Base-by-base conservation (phyloP, 2,888 invertebrate species). In the Allacma fusca region DNA sequence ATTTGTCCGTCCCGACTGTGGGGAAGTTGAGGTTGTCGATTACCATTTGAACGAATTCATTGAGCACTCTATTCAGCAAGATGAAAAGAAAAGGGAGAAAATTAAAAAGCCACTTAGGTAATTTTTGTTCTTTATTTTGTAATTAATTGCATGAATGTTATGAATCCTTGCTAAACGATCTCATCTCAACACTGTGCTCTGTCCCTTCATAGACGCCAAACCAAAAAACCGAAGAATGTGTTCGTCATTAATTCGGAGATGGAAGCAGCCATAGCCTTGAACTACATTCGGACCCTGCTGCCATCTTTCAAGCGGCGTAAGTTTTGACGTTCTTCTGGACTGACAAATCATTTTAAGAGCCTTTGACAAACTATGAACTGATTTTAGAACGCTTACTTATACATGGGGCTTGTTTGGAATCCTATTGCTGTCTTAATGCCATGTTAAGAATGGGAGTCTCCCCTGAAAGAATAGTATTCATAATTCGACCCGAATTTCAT, bases 351-450 rank as follows among this genome's bases (percentile, higher is more conserved):
- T 23, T 21, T 24, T 74, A n/a, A 64, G 12, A 29, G n/a, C 34
- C 62, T 19, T 19, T 9, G 9, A 21, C n/a, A 13, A 62, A 21
- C 23, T 21, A 62, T 13, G n/a, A 9, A 62, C 21, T 21, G 12
- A 13, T 43, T n/a, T n/a, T 57, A 79, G 79, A 77, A 28, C 75
- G 74, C 5, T 21, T 79, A 0, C 86, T 94, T 1, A 89, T 94
- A 0, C 93, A 93, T 84, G 94, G 94, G 0, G 87, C 89, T 23
- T 89, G 89, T 43, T 86, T 93, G 69, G 89, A 92, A 82, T 89
- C 91, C 0, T 92, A 91, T 84, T 90, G 91, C 81, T 91, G 92
- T 83, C 84, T 94, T 12, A 88, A 90, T 23, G 89, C 91, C 0
- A 86, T 94, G 43, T 83, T 92, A 16, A 89, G 90, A 43, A 87